A percentile compares a stretch with the other conserved stretches of the same genome.
Conservation (phyloP, 2,888 invertebrate genomes). For the Rambutsinella grinnellia region DNA sequence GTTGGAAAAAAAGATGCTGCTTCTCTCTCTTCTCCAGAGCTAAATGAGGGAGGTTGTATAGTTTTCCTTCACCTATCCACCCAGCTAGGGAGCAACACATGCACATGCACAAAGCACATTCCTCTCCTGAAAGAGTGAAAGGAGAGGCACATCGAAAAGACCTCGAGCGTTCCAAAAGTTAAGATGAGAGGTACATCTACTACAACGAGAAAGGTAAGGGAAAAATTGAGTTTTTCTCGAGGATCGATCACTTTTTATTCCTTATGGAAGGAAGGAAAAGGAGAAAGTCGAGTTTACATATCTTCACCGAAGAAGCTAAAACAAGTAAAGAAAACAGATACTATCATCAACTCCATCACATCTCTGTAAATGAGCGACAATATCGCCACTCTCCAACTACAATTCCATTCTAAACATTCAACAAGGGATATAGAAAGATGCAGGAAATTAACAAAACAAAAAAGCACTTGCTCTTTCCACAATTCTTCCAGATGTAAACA, state of each 20-base stretch:
- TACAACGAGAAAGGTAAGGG: constrained; percentile 15
- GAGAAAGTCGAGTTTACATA: not conserved
- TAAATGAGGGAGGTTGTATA: not conserved
- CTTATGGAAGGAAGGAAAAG: not conserved
- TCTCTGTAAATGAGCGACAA: no score
- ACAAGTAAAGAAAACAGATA: not conserved
- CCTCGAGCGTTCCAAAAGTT: not conserved
- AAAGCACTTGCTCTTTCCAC: not conserved
- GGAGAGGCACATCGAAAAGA: not conserved
- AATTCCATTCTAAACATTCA: no score
- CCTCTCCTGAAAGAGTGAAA: not conserved
- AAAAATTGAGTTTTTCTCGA: constrained; percentile 9
- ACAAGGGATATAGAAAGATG: not conserved
- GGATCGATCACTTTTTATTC: constrained; percentile 53
- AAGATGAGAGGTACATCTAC: not conserved
- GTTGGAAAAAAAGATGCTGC: constrained; percentile 11
- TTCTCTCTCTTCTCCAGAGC: not conserved
- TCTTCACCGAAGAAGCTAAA: not conserved
- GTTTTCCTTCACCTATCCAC: not conserved
- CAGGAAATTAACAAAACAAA: not conserved
- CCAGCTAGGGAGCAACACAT: not conserved
- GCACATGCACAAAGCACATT: no score
- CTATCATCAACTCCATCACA: no score
- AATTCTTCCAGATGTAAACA: not conserved
- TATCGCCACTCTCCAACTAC: no score